Percentiles rank a stretch among this genome's conserved stretches.
These are phyloP conservation scores for Sarcophaga carnaria DNA, from an alignment of 2,888 invertebrate species.

Conservation along the genomic window DNA sequence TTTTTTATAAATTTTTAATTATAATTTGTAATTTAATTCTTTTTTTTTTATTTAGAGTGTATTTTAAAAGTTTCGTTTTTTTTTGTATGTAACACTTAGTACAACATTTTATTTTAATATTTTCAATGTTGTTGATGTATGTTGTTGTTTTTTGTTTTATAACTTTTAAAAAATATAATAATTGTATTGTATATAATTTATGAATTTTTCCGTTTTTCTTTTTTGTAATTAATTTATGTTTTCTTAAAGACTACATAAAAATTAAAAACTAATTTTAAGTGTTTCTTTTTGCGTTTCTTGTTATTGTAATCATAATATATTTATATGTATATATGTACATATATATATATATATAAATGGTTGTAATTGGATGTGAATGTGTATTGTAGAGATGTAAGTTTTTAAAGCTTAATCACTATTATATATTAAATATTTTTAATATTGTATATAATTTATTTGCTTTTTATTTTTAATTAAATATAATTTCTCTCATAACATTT, in stretches of 20 bases:
- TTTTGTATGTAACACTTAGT: slow-evolving; percentile 66
- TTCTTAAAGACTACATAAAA: slow-evolving; percentile 54
- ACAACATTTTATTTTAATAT: slow-evolving; percentile 53
- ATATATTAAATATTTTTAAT: slow-evolving; percentile 40
- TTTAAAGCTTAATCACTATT: slow-evolving; percentile 62
- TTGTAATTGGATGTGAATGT: slow-evolving; percentile 18
- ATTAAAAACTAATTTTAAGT: slow-evolving; percentile 52
- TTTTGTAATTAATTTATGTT: slow-evolving; percentile 4
- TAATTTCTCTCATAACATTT: slow-evolving; percentile 30
- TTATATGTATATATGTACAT: slow-evolving; percentile 52
- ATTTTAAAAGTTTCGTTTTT: slow-evolving; percentile 33
- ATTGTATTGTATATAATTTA: slow-evolving; percentile 2
- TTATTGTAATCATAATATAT: slow-evolving; percentile 19
- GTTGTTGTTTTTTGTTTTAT: slow-evolving; percentile 19
- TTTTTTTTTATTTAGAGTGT: slow-evolving; percentile 60
- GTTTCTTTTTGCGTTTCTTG: slow-evolving; percentile 33
- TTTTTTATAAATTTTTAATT: slow-evolving; percentile 24
- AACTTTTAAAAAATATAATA: slow-evolving; percentile 20
- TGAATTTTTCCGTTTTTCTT: slow-evolving; percentile 23
- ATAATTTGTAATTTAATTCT: slow-evolving; percentile 29
- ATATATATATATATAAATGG: slow-evolving; percentile 44
- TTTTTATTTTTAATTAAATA: slow-evolving; percentile 34
- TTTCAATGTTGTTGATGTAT: slow-evolving; percentile 5
- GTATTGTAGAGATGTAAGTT: slow-evolving; percentile 50
- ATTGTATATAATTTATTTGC: slow-evolving; percentile 54